These are phyloP conservation scores for Ariopsis seemanni DNA, from an alignment of 2,113 vertebrate genomes.

Conservation along the genomic window DNA sequence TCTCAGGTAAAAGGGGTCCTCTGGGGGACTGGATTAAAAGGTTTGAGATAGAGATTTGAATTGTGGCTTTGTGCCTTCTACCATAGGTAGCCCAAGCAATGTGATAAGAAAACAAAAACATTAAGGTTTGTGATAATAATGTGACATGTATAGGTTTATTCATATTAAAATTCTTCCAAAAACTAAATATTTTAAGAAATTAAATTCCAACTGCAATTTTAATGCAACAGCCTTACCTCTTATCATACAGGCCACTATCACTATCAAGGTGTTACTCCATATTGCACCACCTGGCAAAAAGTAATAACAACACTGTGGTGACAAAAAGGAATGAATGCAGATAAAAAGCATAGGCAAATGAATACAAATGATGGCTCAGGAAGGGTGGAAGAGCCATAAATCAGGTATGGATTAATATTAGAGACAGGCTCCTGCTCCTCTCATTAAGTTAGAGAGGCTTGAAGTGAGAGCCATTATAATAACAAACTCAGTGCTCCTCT, in stretches of 20 bases:
- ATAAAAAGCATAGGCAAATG: constrained; percentile 77
- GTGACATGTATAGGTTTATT: neutral
- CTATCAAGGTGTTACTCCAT: constrained; percentile 70
- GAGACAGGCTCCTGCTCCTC: constrained; percentile 72
- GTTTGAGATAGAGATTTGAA: neutral
- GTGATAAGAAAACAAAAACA: neutral
- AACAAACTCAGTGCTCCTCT: constrained; percentile 49
- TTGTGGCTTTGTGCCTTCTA: neutral
- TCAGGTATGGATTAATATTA: constrained; percentile 74
- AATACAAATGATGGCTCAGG: constrained; percentile 87
- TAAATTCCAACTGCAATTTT: neutral
- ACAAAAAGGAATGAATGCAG: constrained; percentile 58
- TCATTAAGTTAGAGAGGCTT: constrained; percentile 72
- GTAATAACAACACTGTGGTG: constrained; percentile 67
- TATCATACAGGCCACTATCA: constrained; percentile 72
- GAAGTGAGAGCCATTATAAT: constrained; percentile 56
- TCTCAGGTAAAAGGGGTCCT: neutral
- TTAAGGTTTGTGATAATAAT: neutral
- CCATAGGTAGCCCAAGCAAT: neutral
- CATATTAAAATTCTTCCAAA: neutral
- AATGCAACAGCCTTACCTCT: constrained; percentile 53
- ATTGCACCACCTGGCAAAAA: constrained; percentile 63
- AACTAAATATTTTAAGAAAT: constrained; percentile 2
- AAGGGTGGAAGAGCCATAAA: constrained; percentile 79
- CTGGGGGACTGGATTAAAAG: neutral